These are phyloP conservation scores for Vidua chalybeata DNA, from an alignment of 2,113 vertebrate species.

Conservation along the genomic window DNA sequence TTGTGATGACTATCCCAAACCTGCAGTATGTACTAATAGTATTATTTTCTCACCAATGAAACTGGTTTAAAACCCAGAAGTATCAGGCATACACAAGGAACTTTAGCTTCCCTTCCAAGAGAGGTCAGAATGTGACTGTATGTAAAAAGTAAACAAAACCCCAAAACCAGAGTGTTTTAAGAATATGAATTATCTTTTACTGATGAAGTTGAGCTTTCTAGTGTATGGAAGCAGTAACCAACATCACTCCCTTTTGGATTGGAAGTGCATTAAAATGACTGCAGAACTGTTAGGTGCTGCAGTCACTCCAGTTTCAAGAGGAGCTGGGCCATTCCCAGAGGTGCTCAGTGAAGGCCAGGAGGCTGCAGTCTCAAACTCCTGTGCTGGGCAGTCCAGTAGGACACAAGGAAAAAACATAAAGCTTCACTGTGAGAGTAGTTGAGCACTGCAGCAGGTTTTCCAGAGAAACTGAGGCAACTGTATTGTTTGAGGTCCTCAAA, in stretches of 20 bases:
- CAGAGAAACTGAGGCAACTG: background rate
- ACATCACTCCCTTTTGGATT: background rate
- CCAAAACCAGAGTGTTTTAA: background rate
- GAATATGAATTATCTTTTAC: background rate
- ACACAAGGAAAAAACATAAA: background rate
- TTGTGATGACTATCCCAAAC: background rate
- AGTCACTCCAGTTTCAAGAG: background rate
- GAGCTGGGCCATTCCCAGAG: background rate
- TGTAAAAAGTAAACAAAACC: background rate
- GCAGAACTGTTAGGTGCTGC: background rate
- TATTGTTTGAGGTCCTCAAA: background rate
- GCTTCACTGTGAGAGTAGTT: background rate
- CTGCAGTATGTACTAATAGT: background rate
- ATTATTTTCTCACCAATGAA: background rate
- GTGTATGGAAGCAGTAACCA: background rate
- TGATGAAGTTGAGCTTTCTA: background rate
- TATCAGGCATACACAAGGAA: background rate
- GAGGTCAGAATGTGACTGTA: background rate
- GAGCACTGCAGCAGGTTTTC: background rate
- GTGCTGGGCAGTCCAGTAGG: background rate
- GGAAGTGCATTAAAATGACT: background rate
- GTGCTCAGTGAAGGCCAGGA: background rate
- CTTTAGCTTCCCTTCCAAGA: background rate
- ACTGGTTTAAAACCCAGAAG: accelerated
- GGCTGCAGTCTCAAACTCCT: background rate